Conservation (phyloP, 2,113 vertebrate genomes). For the Strigops habroptila region DNA sequence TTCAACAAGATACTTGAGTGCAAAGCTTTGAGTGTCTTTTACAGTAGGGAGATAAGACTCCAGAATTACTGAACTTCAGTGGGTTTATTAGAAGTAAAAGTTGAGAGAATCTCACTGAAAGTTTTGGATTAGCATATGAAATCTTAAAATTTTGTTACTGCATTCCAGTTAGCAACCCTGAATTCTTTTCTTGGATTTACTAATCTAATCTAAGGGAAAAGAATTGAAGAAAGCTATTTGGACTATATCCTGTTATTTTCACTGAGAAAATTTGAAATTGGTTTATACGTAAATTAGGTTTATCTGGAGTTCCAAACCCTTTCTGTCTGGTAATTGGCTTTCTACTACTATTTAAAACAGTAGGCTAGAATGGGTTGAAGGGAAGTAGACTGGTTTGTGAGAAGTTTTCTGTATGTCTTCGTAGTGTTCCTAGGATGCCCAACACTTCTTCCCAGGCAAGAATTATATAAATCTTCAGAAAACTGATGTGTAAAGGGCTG, state of each 20-base stretch:
- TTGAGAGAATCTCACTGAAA: not conserved
- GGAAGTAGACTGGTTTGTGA: not conserved
- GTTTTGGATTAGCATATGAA: not conserved
- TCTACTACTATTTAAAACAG: not conserved
- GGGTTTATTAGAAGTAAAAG: not conserved
- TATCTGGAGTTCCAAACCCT: not conserved
- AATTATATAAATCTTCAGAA: not conserved
- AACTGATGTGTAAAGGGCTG: not conserved
- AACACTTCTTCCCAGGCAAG: not conserved
- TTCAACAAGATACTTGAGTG: not conserved
- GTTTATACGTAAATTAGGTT: slow-evolving; percentile 26
- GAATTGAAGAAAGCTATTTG: slow-evolving; percentile 49
- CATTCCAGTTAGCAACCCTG: not conserved
- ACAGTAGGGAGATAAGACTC: not conserved
- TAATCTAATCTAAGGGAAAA: not conserved
- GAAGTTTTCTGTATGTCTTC: not conserved
- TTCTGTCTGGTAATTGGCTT: not conserved
- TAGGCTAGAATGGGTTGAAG: not conserved
- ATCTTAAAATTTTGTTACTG: not conserved
- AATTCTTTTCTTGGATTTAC: not conserved
- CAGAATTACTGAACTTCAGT: not conserved
- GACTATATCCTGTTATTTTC: slow-evolving; percentile 22
- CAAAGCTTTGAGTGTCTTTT: not conserved
- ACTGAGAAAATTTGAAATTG: not conserved
- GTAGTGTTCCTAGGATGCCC: not conserved